Base-by-base conservation (phyloP, 1,140 invertebrate species). In the Calephelis virginiensis region DNA sequence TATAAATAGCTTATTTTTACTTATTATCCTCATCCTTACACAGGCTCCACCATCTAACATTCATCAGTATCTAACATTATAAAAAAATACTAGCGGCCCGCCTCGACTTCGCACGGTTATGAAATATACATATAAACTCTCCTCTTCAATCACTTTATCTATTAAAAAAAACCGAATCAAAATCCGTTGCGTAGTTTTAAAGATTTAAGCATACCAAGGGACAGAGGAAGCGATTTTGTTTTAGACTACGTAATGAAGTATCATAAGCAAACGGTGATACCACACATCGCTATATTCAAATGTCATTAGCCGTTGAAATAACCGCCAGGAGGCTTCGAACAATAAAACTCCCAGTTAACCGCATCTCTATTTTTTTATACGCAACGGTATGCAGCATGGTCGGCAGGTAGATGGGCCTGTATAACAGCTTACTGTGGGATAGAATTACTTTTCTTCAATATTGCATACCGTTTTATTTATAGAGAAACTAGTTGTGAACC, bases 391-490 rank as follows among this genome's bases (percentile, higher is more conserved):
- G 61, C 56, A 37, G 38, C 14, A 40, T 37, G 63, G 49, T 40
- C 11, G 48, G 49, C 63, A 64, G 63, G 63, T 64, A 64, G 63
- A 14, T 43, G 56, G 56, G n/a, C 56, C 56, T 59, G 47, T 49
- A n/a, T 47, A 14, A 38, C 63, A 47, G 63, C 47, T 64, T 14
- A 64, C 50, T 64, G 50, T 64, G 48, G 48, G 63, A 50, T 53
- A 53, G 37, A 45, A 40, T 50, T 50, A 64, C 63, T 17, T 64
- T 53, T 53, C 63, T 56, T 53, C 50, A 50, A 64, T 13, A 63
- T 47, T 46, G 13, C 61, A 46, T 63, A 46, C 61, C 8, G 14
- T 63, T 48, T 63, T 63, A 64, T 64, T 64, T 56, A 64, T 64
- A 64, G 63, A 64, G n/a, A 14, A 63, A 46, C 61, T 48, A 37